Evolutionary conservation across 2,797 vertebrate genomes (phyloP).

Genomic region (Oceanodroma leucorhoa): DNA sequence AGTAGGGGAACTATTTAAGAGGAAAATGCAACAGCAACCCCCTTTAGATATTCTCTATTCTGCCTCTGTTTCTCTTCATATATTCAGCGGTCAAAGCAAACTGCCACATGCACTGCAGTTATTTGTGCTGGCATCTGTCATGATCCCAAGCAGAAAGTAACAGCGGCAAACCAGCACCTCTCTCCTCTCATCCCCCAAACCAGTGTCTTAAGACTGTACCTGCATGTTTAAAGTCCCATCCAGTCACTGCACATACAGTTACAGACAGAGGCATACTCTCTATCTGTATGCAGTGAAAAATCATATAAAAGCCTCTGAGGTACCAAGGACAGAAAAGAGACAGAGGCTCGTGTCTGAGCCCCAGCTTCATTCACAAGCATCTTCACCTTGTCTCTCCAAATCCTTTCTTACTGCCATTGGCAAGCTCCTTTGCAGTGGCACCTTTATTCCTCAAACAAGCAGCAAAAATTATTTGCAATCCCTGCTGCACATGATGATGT

Average conservation of each 20-base stretch:
- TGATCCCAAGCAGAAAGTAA: background rate
- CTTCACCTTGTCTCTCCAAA: background rate
- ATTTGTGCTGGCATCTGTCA: fast-evolving
- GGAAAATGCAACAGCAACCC: background rate
- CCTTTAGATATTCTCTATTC: background rate
- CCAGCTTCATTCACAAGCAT: background rate
- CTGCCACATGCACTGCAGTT: background rate
- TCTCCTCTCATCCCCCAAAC: background rate
- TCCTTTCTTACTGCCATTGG: background rate
- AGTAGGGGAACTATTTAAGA: background rate
- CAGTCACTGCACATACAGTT: background rate
- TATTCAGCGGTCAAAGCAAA: background rate
- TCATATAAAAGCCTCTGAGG: background rate
- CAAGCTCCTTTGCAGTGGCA: background rate
- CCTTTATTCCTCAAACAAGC: background rate
- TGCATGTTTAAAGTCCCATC: background rate
- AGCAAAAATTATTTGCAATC: background rate
- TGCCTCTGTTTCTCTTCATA: background rate
- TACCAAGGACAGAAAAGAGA: background rate
- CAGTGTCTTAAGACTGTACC: background rate
- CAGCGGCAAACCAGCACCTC: background rate
- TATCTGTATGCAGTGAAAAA: background rate
- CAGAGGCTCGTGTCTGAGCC: background rate
- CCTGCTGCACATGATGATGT: background rate
- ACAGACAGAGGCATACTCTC: background rate